These are phyloP conservation scores for Chloroceryle amazona DNA, from an alignment of 2,797 vertebrate species.

Conservation along the genomic window DNA sequence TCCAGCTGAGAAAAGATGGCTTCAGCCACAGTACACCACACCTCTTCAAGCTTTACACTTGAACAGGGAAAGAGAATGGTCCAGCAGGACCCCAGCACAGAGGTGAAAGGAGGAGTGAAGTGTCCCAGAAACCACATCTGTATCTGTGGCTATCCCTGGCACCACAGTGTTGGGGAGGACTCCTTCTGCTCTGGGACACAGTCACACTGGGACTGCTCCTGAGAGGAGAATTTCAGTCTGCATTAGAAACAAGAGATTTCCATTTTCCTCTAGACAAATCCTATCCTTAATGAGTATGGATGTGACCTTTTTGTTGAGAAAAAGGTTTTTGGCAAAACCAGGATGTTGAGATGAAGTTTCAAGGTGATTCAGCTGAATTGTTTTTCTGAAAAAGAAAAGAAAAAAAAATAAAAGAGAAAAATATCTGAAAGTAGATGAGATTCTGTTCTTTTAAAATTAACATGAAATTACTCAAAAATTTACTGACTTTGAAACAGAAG, in stretches of 20 bases:
- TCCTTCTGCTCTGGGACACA: background rate
- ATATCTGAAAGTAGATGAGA: background rate
- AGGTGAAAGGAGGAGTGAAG: background rate
- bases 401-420: background rate
- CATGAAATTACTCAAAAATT: background rate
- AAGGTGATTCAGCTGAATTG: background rate
- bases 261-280: background rate
- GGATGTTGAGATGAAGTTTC: background rate
- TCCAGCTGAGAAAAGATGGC: background rate
- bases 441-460: background rate
- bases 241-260: background rate
- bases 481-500: background rate
- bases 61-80: background rate
- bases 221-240: background rate
- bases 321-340: background rate
- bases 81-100: background rate
- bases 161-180: fast-evolving
- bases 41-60: background rate
- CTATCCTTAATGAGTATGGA: background rate
- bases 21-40: background rate
- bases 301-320: background rate
- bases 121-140: background rate
- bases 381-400: background rate
- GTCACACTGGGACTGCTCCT: background rate
- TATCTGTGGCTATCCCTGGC: background rate